phyloP scores from a whole-genome alignment of 1,140 invertebrate genomes.

The Dreissena rostriformis region DNA sequence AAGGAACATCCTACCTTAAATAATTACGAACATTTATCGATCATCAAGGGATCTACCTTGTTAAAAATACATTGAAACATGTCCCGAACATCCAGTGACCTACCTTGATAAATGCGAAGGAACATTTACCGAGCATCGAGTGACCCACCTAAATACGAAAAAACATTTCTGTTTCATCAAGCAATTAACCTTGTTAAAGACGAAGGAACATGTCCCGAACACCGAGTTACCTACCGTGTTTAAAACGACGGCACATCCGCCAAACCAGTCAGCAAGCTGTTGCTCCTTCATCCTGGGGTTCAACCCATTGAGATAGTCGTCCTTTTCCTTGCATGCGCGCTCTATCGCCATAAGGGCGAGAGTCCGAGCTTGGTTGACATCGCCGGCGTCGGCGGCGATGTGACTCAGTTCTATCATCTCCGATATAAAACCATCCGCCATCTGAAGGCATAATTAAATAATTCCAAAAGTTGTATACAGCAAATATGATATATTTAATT shows the following conservation, averaged over 20 bases:
- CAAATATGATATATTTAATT: too few species aligned
- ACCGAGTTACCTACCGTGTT: background rate
- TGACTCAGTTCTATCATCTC: background rate
- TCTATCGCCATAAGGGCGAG: conserved; percentile 12
- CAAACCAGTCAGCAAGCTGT: conserved; percentile 28
- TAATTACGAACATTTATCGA: too few species aligned
- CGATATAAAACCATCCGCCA: background rate
- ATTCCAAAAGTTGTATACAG: too few species aligned
- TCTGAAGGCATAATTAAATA: conserved; percentile 7
- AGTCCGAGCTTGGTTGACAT: background rate
- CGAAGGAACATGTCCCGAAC: conserved; percentile 23
- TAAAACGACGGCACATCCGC: conserved; percentile 14
- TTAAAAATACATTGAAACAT: too few species aligned
- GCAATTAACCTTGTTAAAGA: conserved; percentile 12
- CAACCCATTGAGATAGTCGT: conserved; percentile 13
- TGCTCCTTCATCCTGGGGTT: conserved; percentile 1
- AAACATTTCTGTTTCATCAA: too few species aligned
- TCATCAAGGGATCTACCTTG: too few species aligned
- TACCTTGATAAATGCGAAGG: too few species aligned
- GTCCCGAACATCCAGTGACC: too few species aligned
- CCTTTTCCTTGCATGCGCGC: conserved; percentile 16
- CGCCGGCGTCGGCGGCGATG: background rate
- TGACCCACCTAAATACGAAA: too few species aligned
- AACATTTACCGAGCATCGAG: too few species aligned
- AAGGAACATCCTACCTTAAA: too few species aligned